Conservation (phyloP, 2,797 vertebrate genomes). For the Hydrolagus colliei region DNA sequence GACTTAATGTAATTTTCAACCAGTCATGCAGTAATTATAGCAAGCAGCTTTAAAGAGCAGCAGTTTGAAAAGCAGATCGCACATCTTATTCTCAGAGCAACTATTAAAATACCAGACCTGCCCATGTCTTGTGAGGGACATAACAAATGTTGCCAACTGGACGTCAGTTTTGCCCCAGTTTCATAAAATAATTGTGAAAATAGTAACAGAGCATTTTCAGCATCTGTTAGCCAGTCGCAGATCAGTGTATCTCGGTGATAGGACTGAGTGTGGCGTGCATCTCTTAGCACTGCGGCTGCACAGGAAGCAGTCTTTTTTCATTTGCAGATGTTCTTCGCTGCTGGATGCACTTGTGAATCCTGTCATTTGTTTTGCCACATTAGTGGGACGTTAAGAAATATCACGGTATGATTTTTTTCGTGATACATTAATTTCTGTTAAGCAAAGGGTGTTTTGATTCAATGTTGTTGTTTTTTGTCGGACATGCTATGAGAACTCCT, state of each 20-base stretch:
- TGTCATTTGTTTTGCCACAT: neutral
- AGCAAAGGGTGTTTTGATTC: neutral
- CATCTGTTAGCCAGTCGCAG: neutral
- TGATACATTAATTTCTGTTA: neutral
- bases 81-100: no score
- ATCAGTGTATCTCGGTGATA: neutral
- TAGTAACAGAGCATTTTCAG: neutral
- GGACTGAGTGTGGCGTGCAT: neutral
- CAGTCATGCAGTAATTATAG: no score
- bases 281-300: neutral
- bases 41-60: no score
- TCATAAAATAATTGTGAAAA: neutral
- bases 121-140: no score
- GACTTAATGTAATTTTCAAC: no score
- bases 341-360: neutral
- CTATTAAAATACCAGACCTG: no score
- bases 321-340: neutral
- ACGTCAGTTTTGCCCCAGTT: neutral
- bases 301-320: neutral
- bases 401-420: neutral
- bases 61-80: no score
- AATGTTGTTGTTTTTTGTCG: neutral
- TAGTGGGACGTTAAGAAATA: neutral
- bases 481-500: neutral
- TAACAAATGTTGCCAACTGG: no score